Evolutionary conservation across 2,888 invertebrate genomes (phyloP).

Genomic region (Torymus texanus): DNA sequence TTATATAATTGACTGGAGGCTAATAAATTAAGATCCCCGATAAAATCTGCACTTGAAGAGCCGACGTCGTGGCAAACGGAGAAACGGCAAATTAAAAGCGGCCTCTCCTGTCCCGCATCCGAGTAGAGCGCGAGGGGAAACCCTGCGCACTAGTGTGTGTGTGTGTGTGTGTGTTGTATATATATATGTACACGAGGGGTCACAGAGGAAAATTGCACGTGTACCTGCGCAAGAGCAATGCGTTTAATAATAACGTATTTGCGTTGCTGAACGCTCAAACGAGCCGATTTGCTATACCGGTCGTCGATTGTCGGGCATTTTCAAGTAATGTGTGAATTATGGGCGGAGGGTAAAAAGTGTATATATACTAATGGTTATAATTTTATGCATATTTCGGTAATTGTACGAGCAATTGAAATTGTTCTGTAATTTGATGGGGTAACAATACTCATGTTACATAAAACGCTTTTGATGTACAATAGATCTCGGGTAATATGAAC

Average conservation of each 20-base stretch:
- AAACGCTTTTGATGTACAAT: too few relatives aligned
- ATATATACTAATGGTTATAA: background rate
- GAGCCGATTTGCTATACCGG: slow-evolving; percentile 14
- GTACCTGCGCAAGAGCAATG: slow-evolving; percentile 15
- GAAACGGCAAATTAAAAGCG: slow-evolving; percentile 33
- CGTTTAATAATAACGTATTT: slow-evolving; percentile 23
- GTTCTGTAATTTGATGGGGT: too few relatives aligned
- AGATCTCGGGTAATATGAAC: too few relatives aligned
- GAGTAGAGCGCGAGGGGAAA: slow-evolving; percentile 14
- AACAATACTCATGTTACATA: too few relatives aligned
- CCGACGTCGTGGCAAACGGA: slow-evolving; percentile 4
- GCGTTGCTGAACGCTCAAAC: slow-evolving; percentile 24
- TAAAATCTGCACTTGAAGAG: slow-evolving; percentile 40
- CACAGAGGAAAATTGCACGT: too few relatives aligned
- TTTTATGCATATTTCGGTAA: too few relatives aligned
- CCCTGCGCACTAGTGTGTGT: too few relatives aligned
- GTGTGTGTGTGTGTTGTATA: too few relatives aligned
- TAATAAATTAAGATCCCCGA: slow-evolving; percentile 27
- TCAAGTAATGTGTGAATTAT: slow-evolving; percentile 17
- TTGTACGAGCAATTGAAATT: too few relatives aligned
- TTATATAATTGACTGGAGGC: slow-evolving; percentile 35
- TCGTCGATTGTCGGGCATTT: background rate
- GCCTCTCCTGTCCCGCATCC: slow-evolving; percentile 21
- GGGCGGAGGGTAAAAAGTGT: background rate
- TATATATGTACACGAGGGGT: too few relatives aligned